Percentiles rank a stretch among this genome's conserved stretches.
phyloP scores from a whole-genome alignment of 2,113 vertebrate species.

The Corythornis vintsioides region DNA sequence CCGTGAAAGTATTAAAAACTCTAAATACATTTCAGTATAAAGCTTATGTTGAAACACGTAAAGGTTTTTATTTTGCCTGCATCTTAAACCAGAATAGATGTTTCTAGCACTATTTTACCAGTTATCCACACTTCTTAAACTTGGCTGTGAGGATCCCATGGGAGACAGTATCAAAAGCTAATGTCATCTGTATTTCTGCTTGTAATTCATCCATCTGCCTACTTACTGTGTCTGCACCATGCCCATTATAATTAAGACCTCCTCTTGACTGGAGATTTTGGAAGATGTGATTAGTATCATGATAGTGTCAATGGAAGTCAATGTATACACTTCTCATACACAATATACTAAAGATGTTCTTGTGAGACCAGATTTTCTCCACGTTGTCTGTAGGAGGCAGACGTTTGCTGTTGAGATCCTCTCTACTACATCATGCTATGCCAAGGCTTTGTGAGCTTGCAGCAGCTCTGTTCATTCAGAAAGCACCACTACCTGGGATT shows the following conservation, averaged over 20 bases:
- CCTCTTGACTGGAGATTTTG: neutral
- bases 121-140: neutral
- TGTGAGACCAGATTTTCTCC: neutral
- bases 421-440: rapidly evolving
- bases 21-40: neutral
- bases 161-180: too few species aligned
- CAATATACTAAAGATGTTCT: neutral
- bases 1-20: neutral
- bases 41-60: neutral
- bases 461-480: neutral
- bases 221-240: neutral
- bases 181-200: neutral
- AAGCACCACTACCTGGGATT: neutral
- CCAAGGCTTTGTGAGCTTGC: neutral
- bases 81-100: neutral
- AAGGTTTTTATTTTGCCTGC: neutral
- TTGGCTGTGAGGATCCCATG: too few species aligned
- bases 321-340: neutral
- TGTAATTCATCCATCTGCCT: neutral
- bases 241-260: neutral
- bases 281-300: neutral
- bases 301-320: neutral
- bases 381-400: neutral
- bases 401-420: neutral
- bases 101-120: neutral